A percentile compares a stretch with the other conserved stretches of the same genome.
These are phyloP conservation scores for Leptinotarsa texana DNA, from an alignment of 1,140 invertebrate species.

Conservation along the genomic window DNA sequence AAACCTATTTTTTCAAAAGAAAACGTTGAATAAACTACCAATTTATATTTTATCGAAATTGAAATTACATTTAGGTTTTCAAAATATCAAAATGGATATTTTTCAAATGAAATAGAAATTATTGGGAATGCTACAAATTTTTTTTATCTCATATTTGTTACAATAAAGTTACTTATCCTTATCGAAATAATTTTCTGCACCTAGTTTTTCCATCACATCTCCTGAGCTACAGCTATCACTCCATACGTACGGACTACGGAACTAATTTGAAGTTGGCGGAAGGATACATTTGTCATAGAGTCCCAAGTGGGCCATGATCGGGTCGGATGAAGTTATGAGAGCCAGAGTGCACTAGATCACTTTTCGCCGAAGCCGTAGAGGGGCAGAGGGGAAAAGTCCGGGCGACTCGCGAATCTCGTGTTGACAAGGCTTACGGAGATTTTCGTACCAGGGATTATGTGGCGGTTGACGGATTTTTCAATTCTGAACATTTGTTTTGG, in stretches of 20 bases:
- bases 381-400: slow-evolving; percentile 15
- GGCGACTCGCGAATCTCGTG: slow-evolving; percentile 13
- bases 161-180: too few species aligned
- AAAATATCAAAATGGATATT: too few species aligned
- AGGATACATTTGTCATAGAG: slow-evolving; percentile 59
- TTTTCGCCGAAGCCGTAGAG: slow-evolving; percentile 28
- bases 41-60: too few species aligned
- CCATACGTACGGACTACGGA: slow-evolving; percentile 35
- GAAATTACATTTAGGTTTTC: too few species aligned
- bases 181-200: too few species aligned
- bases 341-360: slow-evolving; percentile 49
- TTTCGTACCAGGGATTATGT: not conserved
- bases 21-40: too few species aligned
- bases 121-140: too few species aligned
- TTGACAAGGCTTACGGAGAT: slow-evolving; percentile 14
- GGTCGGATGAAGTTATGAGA: slow-evolving; percentile 59
- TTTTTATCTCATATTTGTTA: too few species aligned
- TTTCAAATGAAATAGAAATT: too few species aligned
- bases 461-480: not conserved
- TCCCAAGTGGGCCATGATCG: slow-evolving; percentile 58
- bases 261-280: slow-evolving; percentile 55
- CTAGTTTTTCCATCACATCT: not conserved
- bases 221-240: slow-evolving; percentile 17
- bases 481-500: too few species aligned
- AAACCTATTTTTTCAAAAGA: too few species aligned